Evolutionary conservation across 1,140 invertebrate species (phyloP).

Genomic region (Goniozus legneri): DNA sequence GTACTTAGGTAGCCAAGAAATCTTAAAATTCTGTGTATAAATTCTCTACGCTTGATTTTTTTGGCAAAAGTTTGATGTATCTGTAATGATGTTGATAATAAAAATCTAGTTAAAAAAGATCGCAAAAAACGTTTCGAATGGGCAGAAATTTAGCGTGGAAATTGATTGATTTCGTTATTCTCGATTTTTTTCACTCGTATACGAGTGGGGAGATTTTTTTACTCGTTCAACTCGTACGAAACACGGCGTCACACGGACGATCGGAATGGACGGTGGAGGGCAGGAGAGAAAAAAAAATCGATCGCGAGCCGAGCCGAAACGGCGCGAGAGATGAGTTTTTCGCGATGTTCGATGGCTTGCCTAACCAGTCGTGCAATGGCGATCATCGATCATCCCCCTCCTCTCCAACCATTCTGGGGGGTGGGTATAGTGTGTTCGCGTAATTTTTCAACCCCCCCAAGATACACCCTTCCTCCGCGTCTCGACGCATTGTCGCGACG

Average conservation of each 20-base stretch:
- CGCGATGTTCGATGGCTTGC: slow-evolving; percentile 14
- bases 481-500: slow-evolving; percentile 22
- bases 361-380: slow-evolving; percentile 11
- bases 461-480: slow-evolving; percentile 14
- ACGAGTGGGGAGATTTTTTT: neutral
- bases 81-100: too few species aligned
- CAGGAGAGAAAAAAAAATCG: neutral
- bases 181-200: neutral
- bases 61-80: too few species aligned
- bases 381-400: slow-evolving; percentile 15
- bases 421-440: slow-evolving; percentile 16
- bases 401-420: too few species aligned
- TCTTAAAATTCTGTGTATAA: too few species aligned
- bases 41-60: too few species aligned
- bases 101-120: too few species aligned
- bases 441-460: slow-evolving; percentile 23
- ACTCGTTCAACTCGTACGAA: too few species aligned
- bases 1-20: too few species aligned
- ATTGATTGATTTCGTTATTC: neutral
- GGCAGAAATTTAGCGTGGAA: neutral
- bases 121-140: too few species aligned
- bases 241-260: too few species aligned
- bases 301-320: neutral
- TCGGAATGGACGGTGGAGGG: neutral
- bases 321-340: slow-evolving; percentile 5